A percentile compares a stretch with the other conserved stretches of the same genome.
These are phyloP conservation scores for Drosophila sturtevanti DNA, from an alignment of 1,140 invertebrate species.

Conservation along the genomic window DNA sequence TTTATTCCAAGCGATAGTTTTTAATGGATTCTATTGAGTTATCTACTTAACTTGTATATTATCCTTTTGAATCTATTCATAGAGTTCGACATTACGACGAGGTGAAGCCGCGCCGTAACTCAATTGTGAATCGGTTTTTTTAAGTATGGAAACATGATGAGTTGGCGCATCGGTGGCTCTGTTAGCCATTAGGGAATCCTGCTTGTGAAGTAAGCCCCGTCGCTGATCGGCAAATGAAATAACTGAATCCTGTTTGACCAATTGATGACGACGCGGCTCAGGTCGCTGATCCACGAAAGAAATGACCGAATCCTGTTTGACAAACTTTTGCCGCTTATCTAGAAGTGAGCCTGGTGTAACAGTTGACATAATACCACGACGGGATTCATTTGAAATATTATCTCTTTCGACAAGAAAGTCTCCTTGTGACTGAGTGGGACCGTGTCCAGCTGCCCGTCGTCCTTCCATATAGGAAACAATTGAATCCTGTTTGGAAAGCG, in stretches of 20 bases:
- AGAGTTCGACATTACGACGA: constrained; percentile 72
- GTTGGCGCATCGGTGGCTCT: constrained; percentile 71
- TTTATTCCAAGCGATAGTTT: neutral
- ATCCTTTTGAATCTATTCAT: constrained; percentile 52
- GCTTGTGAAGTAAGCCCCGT: constrained; percentile 73
- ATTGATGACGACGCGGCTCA: constrained; percentile 73
- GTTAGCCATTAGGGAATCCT: constrained; percentile 78
- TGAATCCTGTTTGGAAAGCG: constrained; percentile 78
- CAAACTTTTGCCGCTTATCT: constrained; percentile 78
- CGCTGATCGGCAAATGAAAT: constrained; percentile 82
- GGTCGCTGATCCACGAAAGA: constrained; percentile 81
- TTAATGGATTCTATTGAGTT: neutral
- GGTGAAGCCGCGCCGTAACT: constrained; percentile 70
- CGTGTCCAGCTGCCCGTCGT: constrained; percentile 47
- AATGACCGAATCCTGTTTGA: constrained; percentile 82
- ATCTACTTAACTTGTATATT: constrained; percentile 18
- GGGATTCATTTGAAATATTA: constrained; percentile 67
- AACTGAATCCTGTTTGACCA: constrained; percentile 82
- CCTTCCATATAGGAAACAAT: constrained; percentile 81
- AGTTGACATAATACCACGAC: constrained; percentile 24
- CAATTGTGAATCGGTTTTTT: constrained; percentile 79
- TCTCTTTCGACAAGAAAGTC: constrained; percentile 67
- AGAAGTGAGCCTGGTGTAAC: constrained; percentile 45
- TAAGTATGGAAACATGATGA: constrained; percentile 81
- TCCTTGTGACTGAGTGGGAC: constrained; percentile 22